Conservation (phyloP, 92 coral and sea anemone species). For the Ricordea florida region DNA sequence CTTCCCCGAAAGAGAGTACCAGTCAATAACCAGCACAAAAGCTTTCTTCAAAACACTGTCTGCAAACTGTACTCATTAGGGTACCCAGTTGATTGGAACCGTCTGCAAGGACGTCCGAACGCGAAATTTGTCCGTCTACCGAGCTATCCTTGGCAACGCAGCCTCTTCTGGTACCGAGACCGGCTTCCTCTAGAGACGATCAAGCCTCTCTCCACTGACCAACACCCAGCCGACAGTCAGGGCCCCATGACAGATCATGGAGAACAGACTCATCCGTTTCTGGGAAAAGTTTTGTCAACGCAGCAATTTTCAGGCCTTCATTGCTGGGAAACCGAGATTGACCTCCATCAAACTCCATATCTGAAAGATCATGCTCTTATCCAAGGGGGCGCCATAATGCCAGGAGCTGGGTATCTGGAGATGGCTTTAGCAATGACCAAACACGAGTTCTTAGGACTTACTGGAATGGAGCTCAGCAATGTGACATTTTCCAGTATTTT, state of each 20-base stretch:
- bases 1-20: constrained; percentile 69
- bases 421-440: constrained; percentile 70
- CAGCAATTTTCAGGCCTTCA: constrained; percentile 50
- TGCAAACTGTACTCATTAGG: constrained; percentile 65
- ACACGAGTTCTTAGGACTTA: too few species aligned
- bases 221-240: too few species aligned
- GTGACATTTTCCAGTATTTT: too few species aligned
- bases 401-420: constrained; percentile 60
- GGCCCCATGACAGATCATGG: too few species aligned
- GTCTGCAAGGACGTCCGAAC: constrained; percentile 65
- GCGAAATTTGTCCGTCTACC: too few species aligned
- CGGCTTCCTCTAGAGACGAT: too few species aligned
- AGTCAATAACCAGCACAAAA: constrained; percentile 63
- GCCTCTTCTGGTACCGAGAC: too few species aligned
- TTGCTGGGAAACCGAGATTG: constrained; percentile 68
- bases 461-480: too few species aligned
- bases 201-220: too few species aligned
- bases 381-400: constrained; percentile 54
- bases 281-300: too few species aligned
- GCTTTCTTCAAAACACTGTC: constrained; percentile 76
- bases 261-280: too few species aligned
- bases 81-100: constrained; percentile 71
- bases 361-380: constrained; percentile 50
- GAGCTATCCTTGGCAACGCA: too few species aligned
- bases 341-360: constrained; percentile 46